phyloP scores from a whole-genome alignment of 2,113 vertebrate genomes.

The Coptodon bakossiorum region DNA sequence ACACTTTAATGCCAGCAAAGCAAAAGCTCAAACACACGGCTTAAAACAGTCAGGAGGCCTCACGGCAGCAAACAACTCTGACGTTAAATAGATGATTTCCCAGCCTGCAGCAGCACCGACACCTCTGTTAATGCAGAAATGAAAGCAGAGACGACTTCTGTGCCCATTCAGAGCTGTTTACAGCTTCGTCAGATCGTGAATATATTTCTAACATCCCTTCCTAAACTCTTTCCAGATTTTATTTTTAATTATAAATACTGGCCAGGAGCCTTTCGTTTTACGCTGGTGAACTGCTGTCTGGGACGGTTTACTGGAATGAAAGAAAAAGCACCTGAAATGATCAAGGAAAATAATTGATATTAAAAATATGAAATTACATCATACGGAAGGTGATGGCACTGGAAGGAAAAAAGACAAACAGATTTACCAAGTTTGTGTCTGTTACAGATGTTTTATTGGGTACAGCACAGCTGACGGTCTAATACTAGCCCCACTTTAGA shows the following conservation, averaged over 20 bases:
- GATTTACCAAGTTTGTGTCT: background rate
- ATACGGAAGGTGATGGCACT: background rate
- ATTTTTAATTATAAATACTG: background rate
- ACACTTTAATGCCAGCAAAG: slow-evolving; percentile 39
- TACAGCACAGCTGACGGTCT: background rate
- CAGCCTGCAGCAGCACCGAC: slow-evolving; percentile 26
- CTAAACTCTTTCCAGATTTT: background rate
- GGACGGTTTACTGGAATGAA: background rate
- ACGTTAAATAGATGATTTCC: slow-evolving; percentile 8
- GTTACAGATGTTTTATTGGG: background rate
- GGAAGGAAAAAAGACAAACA: background rate
- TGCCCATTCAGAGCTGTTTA: background rate
- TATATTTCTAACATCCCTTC: background rate
- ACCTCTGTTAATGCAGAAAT: slow-evolving; percentile 24
- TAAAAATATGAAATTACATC: background rate
- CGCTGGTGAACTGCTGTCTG: background rate
- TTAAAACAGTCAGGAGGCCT: slow-evolving; percentile 31
- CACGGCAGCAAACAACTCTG: slow-evolving; percentile 18
- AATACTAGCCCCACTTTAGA: background rate
- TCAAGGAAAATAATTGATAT: background rate
- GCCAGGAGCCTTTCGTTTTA: background rate
- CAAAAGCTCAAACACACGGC: background rate
- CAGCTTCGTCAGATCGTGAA: background rate
- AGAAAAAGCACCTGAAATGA: background rate
- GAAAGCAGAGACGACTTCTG: background rate